Percentiles rank a stretch among this genome's conserved stretches.
Conservation (phyloP, 2,113 vertebrate genomes). For the Myrmecobius fasciatus region DNA sequence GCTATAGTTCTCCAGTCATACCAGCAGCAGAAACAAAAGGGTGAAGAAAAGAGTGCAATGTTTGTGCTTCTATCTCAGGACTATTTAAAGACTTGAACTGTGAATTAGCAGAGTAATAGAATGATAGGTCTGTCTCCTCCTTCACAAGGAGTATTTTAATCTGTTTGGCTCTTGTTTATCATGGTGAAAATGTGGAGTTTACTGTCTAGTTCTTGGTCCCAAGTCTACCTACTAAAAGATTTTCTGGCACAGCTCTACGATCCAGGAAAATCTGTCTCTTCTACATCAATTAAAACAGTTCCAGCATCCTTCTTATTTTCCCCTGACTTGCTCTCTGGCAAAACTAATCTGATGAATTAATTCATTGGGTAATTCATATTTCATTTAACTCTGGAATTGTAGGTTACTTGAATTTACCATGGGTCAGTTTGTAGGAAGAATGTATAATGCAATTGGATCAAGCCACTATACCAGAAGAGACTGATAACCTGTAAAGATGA, state of each 20-base stretch:
- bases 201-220: not conserved
- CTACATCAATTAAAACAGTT: not conserved
- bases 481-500: too few species aligned
- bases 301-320: not conserved
- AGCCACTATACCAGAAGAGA: not conserved
- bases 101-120: not conserved
- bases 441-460: not conserved
- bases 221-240: not conserved
- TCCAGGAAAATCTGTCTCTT: not conserved
- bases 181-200: not conserved
- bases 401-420: not conserved
- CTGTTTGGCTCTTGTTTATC: not conserved
- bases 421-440: not conserved
- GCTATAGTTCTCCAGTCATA: not conserved
- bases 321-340: not conserved
- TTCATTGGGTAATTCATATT: not conserved
- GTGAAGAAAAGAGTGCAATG: not conserved
- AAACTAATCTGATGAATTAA: not conserved
- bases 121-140: too few species aligned
- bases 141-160: not conserved
- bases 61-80: not conserved
- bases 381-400: not conserved
- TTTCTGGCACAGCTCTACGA: not conserved
- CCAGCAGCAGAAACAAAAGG: not conserved
- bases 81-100: not conserved